Evolutionary conservation across 2,113 vertebrate genomes (phyloP).

Genomic region (Xyliphius kryptos): DNA sequence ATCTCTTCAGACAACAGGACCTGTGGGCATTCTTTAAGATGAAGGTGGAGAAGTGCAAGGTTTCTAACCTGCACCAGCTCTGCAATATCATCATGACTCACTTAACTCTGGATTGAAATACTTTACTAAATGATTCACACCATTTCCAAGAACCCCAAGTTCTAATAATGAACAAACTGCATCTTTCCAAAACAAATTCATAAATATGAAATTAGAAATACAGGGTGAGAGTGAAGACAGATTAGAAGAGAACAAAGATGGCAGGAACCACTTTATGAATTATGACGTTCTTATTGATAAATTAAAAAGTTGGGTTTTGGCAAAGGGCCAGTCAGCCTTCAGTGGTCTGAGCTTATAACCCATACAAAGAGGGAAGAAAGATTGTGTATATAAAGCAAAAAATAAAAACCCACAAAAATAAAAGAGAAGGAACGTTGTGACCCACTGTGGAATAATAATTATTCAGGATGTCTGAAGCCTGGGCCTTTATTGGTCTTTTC

Average conservation of each 20-base stretch:
- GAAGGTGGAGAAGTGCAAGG: too few relatives aligned
- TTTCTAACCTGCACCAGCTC: too few relatives aligned
- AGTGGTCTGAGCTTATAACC: not conserved
- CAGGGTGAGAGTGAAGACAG: too few relatives aligned
- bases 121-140: too few relatives aligned
- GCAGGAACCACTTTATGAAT: slow-evolving; percentile 11
- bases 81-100: too few relatives aligned
- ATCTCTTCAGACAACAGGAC: too few relatives aligned
- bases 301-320: not conserved
- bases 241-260: not conserved
- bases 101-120: too few relatives aligned
- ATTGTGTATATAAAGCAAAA: not conserved
- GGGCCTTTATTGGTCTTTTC: not conserved
- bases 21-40: too few relatives aligned
- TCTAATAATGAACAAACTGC: not conserved
- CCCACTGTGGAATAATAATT: slow-evolving; percentile 9
- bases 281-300: not conserved
- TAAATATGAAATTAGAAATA: not conserved
- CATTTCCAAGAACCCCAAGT: too few relatives aligned
- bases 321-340: slow-evolving; percentile 9
- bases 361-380: slow-evolving; percentile 7
- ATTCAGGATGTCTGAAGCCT: not conserved
- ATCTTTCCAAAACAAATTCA: not conserved
- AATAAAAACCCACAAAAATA: not conserved
- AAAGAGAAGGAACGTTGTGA: not conserved